Percentiles rank a stretch among this genome's conserved stretches.
These are phyloP conservation scores for Drosophila pachea DNA, from an alignment of 1,140 invertebrate genomes.

Conservation along the genomic window DNA sequence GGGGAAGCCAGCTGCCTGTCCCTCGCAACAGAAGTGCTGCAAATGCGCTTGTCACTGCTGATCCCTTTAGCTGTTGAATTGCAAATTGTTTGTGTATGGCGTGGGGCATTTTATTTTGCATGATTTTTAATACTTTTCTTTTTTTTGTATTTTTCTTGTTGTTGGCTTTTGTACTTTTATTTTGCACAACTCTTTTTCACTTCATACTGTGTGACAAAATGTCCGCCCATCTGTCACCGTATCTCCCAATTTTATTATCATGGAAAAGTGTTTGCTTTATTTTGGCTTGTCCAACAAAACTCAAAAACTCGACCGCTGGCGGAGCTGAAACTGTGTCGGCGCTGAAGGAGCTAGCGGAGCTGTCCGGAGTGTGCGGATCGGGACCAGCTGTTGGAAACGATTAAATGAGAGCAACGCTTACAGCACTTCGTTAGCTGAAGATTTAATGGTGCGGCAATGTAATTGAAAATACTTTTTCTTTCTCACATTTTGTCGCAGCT, in stretches of 20 bases:
- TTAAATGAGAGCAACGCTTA: conserved; percentile 43
- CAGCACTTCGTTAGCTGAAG: neutral
- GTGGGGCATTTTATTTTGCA: conserved; percentile 60
- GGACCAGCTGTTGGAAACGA: conserved; percentile 44
- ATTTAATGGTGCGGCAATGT: conserved; percentile 56
- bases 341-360: too few relatives aligned
- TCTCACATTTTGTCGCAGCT: neutral
- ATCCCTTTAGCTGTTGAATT: conserved; percentile 76
- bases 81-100: conserved; percentile 75
- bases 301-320: conserved; percentile 41
- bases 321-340: conserved; percentile 11
- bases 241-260: conserved; percentile 48
- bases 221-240: conserved; percentile 73
- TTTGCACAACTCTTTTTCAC: conserved; percentile 1
- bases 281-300: conserved; percentile 41
- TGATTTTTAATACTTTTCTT: conserved; percentile 22
- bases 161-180: neutral
- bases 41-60: conserved; percentile 74
- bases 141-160: conserved; percentile 2
- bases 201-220: conserved; percentile 61
- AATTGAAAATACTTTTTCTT: conserved; percentile 45
- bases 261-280: conserved; percentile 40
- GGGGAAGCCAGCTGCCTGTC: too few relatives aligned
- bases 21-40: conserved; percentile 23
- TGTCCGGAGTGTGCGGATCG: too few relatives aligned